A percentile compares a stretch with the other conserved stretches of the same genome.
These are phyloP conservation scores for Furcula furcula DNA, from an alignment of 2,888 invertebrate genomes.

Conservation along the genomic window DNA sequence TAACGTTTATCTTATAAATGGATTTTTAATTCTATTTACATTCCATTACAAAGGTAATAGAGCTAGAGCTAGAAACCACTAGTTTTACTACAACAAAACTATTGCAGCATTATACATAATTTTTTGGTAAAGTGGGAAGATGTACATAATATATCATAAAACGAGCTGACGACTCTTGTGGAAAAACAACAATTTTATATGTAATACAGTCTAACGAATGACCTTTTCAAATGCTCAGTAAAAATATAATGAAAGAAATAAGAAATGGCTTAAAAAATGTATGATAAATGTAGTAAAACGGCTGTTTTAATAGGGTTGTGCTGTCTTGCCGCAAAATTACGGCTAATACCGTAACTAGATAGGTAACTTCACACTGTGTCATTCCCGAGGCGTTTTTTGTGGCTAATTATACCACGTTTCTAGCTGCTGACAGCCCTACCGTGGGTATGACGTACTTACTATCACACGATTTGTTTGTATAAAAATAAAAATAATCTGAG, in stretches of 20 bases:
- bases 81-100: no score
- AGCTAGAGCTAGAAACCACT: no score
- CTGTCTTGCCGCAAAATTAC: constrained; percentile 54
- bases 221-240: constrained; percentile 46
- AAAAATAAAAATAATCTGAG: not conserved
- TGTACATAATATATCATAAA: no score
- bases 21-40: no score
- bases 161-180: no score
- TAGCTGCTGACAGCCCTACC: constrained; percentile 40
- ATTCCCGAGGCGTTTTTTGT: constrained; percentile 29
- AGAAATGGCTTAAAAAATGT: constrained; percentile 39
- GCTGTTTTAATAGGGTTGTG: constrained; percentile 52
- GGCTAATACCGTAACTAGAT: constrained; percentile 40
- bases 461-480: constrained; percentile 9
- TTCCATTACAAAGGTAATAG: no score
- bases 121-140: no score
- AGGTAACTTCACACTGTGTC: constrained; percentile 37
- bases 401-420: constrained; percentile 34
- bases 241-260: constrained; percentile 17
- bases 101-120: no score
- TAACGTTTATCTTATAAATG: no score
- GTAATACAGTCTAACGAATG: constrained; percentile 52
- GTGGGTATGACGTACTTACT: constrained; percentile 23
- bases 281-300: constrained; percentile 56
- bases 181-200: no score